Evolutionary conservation across 2,113 vertebrate genomes (phyloP).

Genomic region (Carollia perspicillata): DNA sequence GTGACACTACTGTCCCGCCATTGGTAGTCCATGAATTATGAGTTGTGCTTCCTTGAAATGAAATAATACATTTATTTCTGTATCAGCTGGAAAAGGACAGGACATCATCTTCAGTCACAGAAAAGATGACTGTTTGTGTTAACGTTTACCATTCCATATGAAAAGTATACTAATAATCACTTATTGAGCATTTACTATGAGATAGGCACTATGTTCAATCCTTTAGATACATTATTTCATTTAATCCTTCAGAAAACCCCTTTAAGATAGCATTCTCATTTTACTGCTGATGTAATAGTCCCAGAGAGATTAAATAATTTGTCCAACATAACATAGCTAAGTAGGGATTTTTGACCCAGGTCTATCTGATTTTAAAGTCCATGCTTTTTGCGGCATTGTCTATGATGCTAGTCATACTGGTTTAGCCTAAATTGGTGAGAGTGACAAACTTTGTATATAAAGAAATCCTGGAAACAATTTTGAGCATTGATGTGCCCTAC

Average conservation of each 20-base stretch:
- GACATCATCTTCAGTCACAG: background rate
- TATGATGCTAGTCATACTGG: background rate
- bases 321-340: background rate
- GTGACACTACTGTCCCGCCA: background rate
- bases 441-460: background rate
- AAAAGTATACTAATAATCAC: background rate
- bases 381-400: background rate
- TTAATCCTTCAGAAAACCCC: background rate
- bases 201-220: background rate
- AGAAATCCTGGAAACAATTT: conserved; percentile 36
- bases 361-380: background rate
- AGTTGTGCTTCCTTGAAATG: background rate
- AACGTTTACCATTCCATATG: background rate
- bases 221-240: background rate
- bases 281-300: background rate
- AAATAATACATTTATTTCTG: background rate
- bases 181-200: background rate
- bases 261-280: background rate
- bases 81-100: background rate
- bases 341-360: background rate
- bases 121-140: background rate
- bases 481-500: background rate
- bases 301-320: background rate
- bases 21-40: background rate
- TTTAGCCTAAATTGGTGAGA: background rate